These are phyloP conservation scores for Aplodontia rufa DNA, from an alignment of 2,113 vertebrate genomes.

Conservation along the genomic window DNA sequence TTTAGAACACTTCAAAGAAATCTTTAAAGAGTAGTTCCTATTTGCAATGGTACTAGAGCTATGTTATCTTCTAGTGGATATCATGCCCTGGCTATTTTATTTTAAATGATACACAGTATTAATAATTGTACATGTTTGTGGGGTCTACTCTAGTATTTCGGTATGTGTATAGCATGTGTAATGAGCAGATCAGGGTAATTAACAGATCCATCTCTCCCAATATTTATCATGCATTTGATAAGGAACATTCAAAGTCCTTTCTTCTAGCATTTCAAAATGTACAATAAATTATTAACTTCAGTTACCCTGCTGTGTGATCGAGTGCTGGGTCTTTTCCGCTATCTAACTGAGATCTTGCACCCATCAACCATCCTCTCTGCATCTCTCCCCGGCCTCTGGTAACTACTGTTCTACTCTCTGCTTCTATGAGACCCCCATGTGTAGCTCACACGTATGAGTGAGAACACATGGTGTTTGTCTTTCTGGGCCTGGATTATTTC, in stretches of 20 bases:
- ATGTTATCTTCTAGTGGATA: not conserved
- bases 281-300: not conserved
- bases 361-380: not conserved
- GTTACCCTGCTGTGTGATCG: not conserved
- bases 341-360: not conserved
- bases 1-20: constrained; percentile 6
- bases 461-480: not conserved
- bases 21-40: not conserved
- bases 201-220: too few species aligned
- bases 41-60: not conserved
- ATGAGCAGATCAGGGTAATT: too few species aligned
- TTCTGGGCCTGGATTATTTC: not conserved
- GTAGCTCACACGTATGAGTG: not conserved
- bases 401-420: not conserved
- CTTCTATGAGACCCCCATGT: not conserved
- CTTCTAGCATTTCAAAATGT: too few species aligned
- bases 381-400: not conserved
- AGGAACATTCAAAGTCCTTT: too few species aligned
- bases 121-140: too few species aligned
- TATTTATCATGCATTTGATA: too few species aligned
- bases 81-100: not conserved
- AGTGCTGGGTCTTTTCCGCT: not conserved
- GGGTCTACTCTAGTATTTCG: too few species aligned
- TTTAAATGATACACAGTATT: not conserved
- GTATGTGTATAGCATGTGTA: too few species aligned